These are phyloP conservation scores for Chionodraco myersi DNA, from an alignment of 2,113 vertebrate genomes.

Conservation along the genomic window DNA sequence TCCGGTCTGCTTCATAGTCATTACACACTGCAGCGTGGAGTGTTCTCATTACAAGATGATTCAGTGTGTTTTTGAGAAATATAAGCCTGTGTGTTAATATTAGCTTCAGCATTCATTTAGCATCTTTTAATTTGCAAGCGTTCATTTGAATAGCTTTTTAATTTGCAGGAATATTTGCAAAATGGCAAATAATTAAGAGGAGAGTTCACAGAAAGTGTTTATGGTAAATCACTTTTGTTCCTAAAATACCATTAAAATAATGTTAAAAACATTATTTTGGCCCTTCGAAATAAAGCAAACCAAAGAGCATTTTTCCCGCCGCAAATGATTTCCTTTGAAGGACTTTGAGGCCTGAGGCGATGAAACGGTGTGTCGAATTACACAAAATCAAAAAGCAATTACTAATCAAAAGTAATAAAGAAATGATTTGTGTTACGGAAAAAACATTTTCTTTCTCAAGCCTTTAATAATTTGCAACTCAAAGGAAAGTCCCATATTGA, in stretches of 20 bases:
- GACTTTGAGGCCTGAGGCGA: background rate
- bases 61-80: slow-evolving; percentile 16
- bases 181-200: background rate
- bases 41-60: slow-evolving; percentile 39
- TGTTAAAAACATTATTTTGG: background rate
- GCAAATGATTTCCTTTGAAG: background rate
- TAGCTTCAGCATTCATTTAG: slow-evolving; percentile 8
- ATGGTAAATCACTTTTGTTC: background rate
- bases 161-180: slow-evolving; percentile 12
- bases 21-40: slow-evolving; percentile 17
- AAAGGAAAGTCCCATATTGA: background rate
- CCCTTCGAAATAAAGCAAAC: background rate
- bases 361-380: background rate
- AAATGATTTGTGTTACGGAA: background rate
- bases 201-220: background rate
- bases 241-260: background rate
- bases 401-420: background rate
- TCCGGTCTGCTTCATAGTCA: slow-evolving; percentile 32
- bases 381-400: background rate
- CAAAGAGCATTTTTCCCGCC: background rate
- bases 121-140: background rate
- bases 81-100: slow-evolving; percentile 4
- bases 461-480: background rate
- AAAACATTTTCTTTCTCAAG: too few relatives aligned
- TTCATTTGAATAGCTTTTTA: background rate